phyloP scores from a whole-genome alignment of 2,113 vertebrate species.

The Illadopsis cleaveri region DNA sequence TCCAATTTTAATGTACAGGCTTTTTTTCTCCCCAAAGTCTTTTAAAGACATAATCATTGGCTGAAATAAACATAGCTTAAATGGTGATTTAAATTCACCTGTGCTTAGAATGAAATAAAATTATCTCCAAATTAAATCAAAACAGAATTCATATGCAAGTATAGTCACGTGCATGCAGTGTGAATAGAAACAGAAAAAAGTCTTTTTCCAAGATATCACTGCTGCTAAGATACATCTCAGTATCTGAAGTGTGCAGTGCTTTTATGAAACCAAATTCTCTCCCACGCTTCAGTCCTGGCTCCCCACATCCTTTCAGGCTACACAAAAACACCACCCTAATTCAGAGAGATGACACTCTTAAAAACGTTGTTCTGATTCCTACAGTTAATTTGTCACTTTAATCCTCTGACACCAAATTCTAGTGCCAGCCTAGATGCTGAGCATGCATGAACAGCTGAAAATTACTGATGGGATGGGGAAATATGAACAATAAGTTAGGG shows the following conservation, averaged over 20 bases:
- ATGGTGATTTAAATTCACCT: not conserved
- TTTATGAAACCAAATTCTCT: not conserved
- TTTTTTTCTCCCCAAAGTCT: not conserved
- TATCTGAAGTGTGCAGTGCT: accelerated
- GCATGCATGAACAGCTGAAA: not conserved
- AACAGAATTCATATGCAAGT: not conserved
- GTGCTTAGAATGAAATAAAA: not conserved
- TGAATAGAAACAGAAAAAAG: not conserved
- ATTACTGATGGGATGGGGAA: not conserved
- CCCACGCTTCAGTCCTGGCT: not conserved
- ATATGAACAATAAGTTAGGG: not conserved
- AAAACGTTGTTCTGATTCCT: not conserved
- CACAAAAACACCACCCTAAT: not conserved
- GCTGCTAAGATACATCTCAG: not conserved
- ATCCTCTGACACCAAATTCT: not conserved
- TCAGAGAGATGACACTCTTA: not conserved
- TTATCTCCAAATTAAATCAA: not conserved
- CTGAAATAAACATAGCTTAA: not conserved
- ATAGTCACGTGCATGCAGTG: accelerated
- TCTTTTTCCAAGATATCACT: not conserved
- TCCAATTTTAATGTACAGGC: not conserved
- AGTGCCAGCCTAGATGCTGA: accelerated
- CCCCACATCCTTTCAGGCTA: not conserved
- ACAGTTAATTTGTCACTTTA: not conserved
- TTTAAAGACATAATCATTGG: not conserved